Evolutionary conservation across 2,888 invertebrate genomes (phyloP), one percentile per base, ranked within the genome.

Genomic region (Nemotelus pantherinus): DNA sequence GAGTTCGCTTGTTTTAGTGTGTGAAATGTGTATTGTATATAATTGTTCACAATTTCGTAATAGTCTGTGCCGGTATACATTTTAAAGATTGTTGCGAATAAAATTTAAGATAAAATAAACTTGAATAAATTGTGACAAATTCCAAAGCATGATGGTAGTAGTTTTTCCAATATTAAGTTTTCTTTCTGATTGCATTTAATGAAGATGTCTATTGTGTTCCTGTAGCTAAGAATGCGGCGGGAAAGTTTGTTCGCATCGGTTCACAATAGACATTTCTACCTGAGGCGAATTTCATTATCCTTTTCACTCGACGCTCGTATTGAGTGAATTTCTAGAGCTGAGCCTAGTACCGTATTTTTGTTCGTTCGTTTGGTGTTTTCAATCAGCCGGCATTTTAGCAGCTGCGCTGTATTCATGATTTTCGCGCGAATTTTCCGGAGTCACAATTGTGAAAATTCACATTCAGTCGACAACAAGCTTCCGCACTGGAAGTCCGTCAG

Each of bases 341-440:
- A 25, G 25, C 25, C 25, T 25, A 25, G 25, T 25, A 25, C 25
- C 25, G 25, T 25, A 25, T 25, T 25, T 25, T 25, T 25, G 25
- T 25, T 25, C 25, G 25, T 25, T 25, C 25, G 25, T 25, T 25
- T 25, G 25, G 25, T 25, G 25, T 25, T 25, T 25, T 25, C 25
- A 25, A 25, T 25, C 25, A 43, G 55, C 70, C 70, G 70, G 70
- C 43, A 7, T 70, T 70, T 53, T 43, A 5, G 43, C 70, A 55
- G 3, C 55, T 70, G 70, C 70, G 70, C 55, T 50, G 9, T 55
- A 55, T 9, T 25, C 9, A 4, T 43, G 55, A 47, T 55, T 70
- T 53, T 70, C 70, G 43, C 70, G 70, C 70, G 70, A 70, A 70
- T 70, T 70, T 70, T 70, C 70, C 70, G 43, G 39, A 70, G 70